A percentile compares a stretch with the other conserved stretches of the same genome.
Evolutionary conservation across 2,797 vertebrate species (phyloP).

Genomic region (Enteromius thamalakanensis): DNA sequence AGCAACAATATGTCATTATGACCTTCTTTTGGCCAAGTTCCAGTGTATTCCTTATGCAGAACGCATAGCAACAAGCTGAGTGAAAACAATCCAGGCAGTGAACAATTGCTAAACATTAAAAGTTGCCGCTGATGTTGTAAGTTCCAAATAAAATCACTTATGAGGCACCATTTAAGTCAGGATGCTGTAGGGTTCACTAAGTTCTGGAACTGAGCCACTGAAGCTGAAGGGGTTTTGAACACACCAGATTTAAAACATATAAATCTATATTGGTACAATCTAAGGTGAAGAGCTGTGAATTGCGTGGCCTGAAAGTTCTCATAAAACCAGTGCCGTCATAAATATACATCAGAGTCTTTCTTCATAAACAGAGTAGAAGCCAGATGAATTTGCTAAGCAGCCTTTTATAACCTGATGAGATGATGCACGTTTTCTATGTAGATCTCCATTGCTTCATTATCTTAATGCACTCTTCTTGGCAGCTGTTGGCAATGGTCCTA

Average conservation of each 20-base stretch:
- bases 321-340: not conserved
- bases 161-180: not conserved
- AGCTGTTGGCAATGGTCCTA: conserved; percentile 41
- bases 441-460: conserved; percentile 49
- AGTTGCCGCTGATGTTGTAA: not conserved
- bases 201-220: not conserved
- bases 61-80: not conserved
- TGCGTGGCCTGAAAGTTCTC: not conserved
- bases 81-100: not conserved
- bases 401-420: conserved; percentile 39
- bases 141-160: not conserved
- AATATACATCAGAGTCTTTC: conserved; percentile 2
- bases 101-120: not conserved
- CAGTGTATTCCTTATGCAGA: not conserved
- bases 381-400: conserved; percentile 13
- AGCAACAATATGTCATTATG: not conserved
- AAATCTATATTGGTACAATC: not conserved
- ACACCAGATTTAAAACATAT: not conserved
- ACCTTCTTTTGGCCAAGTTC: not conserved
- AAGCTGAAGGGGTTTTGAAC: not conserved
- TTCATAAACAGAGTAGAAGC: not conserved
- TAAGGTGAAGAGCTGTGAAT: not conserved
- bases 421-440: conserved; percentile 37
- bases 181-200: not conserved
- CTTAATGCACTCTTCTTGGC: conserved; percentile 54